Conservation (phyloP, 2,797 vertebrate genomes). For the Champsocephalus gunnari region DNA sequence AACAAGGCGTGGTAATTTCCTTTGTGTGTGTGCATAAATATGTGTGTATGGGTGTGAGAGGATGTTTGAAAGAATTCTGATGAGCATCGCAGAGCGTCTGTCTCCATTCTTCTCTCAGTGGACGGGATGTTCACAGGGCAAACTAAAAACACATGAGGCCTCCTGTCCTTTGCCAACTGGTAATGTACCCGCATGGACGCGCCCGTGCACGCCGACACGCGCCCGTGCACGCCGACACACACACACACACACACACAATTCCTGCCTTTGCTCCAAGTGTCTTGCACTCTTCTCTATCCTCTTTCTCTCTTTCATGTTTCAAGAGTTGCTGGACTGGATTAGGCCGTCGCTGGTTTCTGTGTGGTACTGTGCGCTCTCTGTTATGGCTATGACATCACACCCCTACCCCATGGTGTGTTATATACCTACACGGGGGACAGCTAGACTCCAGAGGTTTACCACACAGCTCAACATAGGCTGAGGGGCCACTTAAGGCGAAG, state of each 20-base stretch:
- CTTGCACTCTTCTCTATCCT: conserved; percentile 63
- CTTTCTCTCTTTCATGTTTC: conserved; percentile 76
- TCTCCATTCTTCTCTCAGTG: conserved; percentile 79
- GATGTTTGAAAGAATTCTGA: conserved; percentile 78
- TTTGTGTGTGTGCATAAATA: conserved; percentile 54
- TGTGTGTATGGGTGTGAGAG: conserved; percentile 71
- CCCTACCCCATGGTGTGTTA: conserved; percentile 76
- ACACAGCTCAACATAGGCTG: conserved; percentile 76
- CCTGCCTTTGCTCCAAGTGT: conserved; percentile 62
- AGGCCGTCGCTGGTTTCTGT: conserved; percentile 62
- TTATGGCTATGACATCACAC: conserved; percentile 78
- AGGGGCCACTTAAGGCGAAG: conserved; percentile 78
- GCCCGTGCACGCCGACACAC: conserved; percentile 7
- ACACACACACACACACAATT: conserved; percentile 46
- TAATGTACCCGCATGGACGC: conserved; percentile 73
- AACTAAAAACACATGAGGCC: conserved; percentile 83
- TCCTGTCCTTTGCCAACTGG: conserved; percentile 78
- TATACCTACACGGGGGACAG: conserved; percentile 81
- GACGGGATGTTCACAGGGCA: conserved; percentile 82
- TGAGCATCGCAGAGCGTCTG: conserved; percentile 78
- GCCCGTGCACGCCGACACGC: conserved; percentile 16
- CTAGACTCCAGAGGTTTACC: conserved; percentile 80
- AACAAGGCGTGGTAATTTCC: conserved; percentile 71
- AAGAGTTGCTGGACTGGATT: conserved; percentile 76
- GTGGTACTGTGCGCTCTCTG: conserved; percentile 64